phyloP scores from a whole-genome alignment of 2,797 vertebrate species.

The Rhabdophis nuchalis region DNA sequence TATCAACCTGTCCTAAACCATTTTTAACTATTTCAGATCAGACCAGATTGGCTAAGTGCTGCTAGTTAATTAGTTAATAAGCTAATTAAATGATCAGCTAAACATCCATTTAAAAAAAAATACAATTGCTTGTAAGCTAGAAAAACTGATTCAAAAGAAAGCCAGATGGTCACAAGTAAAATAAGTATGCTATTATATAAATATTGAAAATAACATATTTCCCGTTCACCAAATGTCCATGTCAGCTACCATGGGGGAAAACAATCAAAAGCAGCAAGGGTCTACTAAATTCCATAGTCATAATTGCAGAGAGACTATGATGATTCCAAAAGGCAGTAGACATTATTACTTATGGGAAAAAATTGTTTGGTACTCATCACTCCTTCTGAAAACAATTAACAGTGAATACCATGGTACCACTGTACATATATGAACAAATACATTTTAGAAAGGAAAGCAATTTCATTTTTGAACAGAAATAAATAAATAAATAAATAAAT shows the following conservation, averaged over 20 bases:
- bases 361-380: neutral
- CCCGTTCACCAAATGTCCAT: constrained; percentile 22
- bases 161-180: constrained; percentile 15
- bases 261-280: constrained; percentile 34
- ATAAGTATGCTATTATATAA: constrained; percentile 23
- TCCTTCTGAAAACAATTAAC: too few species aligned
- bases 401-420: too few species aligned
- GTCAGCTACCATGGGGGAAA: constrained; percentile 21
- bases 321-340: neutral
- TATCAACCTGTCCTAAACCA: neutral
- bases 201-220: constrained; percentile 38
- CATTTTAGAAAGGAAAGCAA: neutral
- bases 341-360: neutral
- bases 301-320: neutral
- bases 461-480: neutral
- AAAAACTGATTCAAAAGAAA: constrained; percentile 30
- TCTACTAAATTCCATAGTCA: neutral
- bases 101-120: constrained; percentile 24
- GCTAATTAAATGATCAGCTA: neutral
- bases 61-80: neutral
- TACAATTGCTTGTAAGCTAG: neutral
- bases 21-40: neutral
- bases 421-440: neutral
- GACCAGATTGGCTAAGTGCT: neutral
- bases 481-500: neutral